Conservation (phyloP, 2,113 vertebrate species). For the Pomatostomus ruficeps region DNA sequence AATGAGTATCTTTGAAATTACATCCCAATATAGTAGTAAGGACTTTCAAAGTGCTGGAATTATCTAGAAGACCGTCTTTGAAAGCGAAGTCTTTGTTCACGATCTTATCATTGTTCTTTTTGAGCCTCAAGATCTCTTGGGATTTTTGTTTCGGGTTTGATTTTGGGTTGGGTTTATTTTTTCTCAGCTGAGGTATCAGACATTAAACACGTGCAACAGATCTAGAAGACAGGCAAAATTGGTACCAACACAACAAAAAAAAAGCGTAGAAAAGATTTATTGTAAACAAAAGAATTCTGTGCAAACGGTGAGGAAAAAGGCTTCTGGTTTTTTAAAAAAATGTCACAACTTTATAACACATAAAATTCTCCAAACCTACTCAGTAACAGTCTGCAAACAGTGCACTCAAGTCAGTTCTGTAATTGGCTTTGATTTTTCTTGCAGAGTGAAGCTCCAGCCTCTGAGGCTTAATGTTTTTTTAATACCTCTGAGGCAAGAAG, state of each 20-base stretch:
- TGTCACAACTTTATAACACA: rapidly evolving
- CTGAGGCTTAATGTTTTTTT: background rate
- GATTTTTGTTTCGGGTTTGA: background rate
- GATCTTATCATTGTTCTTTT: background rate
- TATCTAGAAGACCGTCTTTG: background rate
- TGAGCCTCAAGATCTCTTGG: background rate
- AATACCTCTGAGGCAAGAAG: background rate
- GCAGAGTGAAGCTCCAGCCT: background rate
- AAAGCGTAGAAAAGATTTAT: background rate
- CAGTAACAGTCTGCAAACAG: background rate
- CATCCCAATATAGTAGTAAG: background rate
- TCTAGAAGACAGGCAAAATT: background rate
- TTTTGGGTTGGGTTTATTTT: background rate
- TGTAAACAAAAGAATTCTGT: slow-evolving; percentile 11
- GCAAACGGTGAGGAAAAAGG: background rate
- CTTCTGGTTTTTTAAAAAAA: background rate
- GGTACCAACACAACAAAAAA: background rate
- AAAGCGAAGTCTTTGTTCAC: background rate
- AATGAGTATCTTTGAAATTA: background rate
- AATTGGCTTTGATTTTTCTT: background rate
- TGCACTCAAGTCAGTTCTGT: background rate
- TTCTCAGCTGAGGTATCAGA: background rate
- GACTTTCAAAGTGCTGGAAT: background rate
- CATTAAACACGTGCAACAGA: background rate
- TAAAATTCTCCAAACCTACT: background rate